These are phyloP conservation scores for Hemithea aestivaria DNA, from an alignment of 2,888 invertebrate genomes.

Conservation along the genomic window DNA sequence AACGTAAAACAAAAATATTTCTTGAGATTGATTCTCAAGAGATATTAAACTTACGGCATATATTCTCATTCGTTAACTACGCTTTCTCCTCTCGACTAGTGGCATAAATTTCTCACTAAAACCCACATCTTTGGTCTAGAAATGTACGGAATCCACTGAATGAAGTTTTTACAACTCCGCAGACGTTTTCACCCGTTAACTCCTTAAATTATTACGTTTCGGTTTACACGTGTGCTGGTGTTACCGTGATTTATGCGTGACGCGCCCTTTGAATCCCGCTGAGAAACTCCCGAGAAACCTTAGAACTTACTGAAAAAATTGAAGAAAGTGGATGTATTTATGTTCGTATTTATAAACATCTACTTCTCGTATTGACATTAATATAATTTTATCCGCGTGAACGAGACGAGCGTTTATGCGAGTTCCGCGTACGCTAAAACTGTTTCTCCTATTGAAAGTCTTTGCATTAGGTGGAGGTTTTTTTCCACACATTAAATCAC, in stretches of 20 bases:
- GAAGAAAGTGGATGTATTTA: constrained; percentile 8
- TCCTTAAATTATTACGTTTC: constrained; percentile 64
- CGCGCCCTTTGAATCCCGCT: constrained; percentile 18
- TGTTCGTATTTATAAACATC: too few relatives aligned
- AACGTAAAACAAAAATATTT: too few relatives aligned
- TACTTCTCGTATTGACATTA: too few relatives aligned
- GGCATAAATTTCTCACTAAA: constrained; percentile 68
- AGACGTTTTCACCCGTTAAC: constrained; percentile 53
- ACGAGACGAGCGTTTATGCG: too few relatives aligned
- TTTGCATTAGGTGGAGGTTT: too few relatives aligned
- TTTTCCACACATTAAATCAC: too few relatives aligned
- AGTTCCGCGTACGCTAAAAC: too few relatives aligned
- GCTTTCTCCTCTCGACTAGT: constrained; percentile 21
- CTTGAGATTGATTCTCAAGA: too few relatives aligned
- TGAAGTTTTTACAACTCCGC: constrained; percentile 64
- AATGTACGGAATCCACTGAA: constrained; percentile 60
- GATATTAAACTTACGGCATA: too few relatives aligned
- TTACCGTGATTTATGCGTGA: constrained; percentile 47
- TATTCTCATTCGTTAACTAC: too few relatives aligned
- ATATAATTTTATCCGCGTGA: too few relatives aligned
- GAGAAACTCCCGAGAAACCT: constrained; percentile 11
- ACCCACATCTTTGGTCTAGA: constrained; percentile 60
- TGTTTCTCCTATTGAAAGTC: too few relatives aligned
- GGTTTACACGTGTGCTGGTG: constrained; percentile 44
- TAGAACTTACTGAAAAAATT: constrained; percentile 16